Percentiles rank a stretch among this genome's conserved stretches.
phyloP scores from a whole-genome alignment of 2,888 invertebrate genomes.

The Patella ulyssiponensis region DNA sequence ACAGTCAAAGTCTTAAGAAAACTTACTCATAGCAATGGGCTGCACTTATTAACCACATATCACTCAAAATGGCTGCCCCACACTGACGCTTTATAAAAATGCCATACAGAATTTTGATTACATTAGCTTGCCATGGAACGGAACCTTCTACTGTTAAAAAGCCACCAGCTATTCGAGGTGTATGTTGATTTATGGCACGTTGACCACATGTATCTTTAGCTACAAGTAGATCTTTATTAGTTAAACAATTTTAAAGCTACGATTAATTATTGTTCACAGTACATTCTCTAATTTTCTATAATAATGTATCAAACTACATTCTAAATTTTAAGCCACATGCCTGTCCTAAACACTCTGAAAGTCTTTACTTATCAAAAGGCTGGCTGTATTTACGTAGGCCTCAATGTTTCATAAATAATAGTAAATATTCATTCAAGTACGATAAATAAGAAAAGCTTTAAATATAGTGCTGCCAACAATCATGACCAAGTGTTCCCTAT shows the following conservation, averaged over 20 bases:
- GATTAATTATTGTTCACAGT: not conserved
- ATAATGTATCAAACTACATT: not conserved
- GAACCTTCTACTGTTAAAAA: constrained; percentile 19
- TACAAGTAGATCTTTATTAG: not conserved
- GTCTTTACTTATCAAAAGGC: no score
- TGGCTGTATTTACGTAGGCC: no score
- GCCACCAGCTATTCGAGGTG: constrained; percentile 26
- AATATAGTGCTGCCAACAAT: no score
- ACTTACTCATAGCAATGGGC: constrained; percentile 76
- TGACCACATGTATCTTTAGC: constrained; percentile 12
- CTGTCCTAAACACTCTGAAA: no score
- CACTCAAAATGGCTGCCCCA: constrained; percentile 81
- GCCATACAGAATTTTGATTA: constrained; percentile 6
- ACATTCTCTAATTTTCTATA: not conserved
- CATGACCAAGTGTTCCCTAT: no score
- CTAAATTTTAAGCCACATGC: not conserved
- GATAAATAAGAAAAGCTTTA: no score
- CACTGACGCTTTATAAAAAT: constrained; percentile 71
- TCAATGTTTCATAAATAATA: no score
- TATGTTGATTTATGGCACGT: constrained; percentile 17
- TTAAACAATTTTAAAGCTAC: not conserved
- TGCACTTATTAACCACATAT: constrained; percentile 80
- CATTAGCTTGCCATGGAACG: constrained; percentile 32
- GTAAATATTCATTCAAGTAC: no score
- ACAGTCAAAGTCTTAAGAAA: no score